A percentile compares a stretch with the other conserved stretches of the same genome.
These are phyloP conservation scores for Xenops minutus DNA, from an alignment of 2,797 vertebrate species.

Conservation along the genomic window DNA sequence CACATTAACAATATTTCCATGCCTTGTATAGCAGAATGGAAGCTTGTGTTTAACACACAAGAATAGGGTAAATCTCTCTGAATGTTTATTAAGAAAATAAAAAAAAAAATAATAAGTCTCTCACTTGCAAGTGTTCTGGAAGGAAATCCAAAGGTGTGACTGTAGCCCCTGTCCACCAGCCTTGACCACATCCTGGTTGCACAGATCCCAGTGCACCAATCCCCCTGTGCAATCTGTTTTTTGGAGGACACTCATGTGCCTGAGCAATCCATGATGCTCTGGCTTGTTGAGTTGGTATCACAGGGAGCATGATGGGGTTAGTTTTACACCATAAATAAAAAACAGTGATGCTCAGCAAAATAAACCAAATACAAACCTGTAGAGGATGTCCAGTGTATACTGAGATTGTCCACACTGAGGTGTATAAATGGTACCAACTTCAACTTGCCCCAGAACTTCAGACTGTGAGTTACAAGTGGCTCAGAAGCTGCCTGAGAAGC, in stretches of 20 bases:
- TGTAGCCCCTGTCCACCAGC: neutral
- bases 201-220: neutral
- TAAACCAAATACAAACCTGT: neutral
- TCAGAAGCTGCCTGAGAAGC: neutral
- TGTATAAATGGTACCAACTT: neutral
- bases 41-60: neutral
- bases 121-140: neutral
- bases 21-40: neutral
- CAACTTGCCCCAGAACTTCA: neutral
- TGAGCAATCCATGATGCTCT: neutral
- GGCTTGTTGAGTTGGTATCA: neutral
- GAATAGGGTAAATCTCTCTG: neutral
- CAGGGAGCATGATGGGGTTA: neutral
- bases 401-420: neutral
- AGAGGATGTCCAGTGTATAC: neutral
- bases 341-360: neutral
- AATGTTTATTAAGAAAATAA: neutral
- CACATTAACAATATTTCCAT: neutral
- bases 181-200: neutral
- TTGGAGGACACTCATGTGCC: neutral
- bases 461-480: neutral
- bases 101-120: neutral
- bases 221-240: neutral
- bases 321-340: neutral
- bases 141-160: neutral